phyloP scores from a whole-genome alignment of 2,888 invertebrate species.

The Leptinotarsa juncta region DNA sequence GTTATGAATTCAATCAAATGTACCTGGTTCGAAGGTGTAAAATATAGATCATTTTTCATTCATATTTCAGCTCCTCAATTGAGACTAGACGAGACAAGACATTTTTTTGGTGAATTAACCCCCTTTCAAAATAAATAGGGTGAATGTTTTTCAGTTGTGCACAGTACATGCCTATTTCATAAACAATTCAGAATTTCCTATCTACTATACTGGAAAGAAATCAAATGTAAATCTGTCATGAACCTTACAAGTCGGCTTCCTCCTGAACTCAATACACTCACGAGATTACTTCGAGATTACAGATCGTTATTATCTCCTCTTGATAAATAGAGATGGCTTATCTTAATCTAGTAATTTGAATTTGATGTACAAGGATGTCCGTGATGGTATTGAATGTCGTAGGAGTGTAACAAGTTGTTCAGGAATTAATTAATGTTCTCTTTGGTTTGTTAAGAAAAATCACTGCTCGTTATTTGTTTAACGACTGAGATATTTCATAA shows the following conservation, averaged over 20 bases:
- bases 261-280: not conserved
- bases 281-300: constrained; percentile 10
- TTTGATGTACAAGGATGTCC: not conserved
- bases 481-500: not conserved
- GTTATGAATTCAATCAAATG: too few relatives aligned
- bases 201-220: not conserved
- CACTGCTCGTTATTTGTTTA: not conserved
- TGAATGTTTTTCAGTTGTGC: too few relatives aligned
- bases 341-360: constrained; percentile 12
- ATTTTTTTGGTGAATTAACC: too few relatives aligned
- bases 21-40: too few relatives aligned
- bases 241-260: not conserved
- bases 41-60: too few relatives aligned
- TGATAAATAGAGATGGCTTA: constrained; percentile 11
- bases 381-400: constrained; percentile 10
- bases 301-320: constrained; percentile 1
- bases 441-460: not conserved
- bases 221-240: not conserved
- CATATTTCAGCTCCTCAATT: too few relatives aligned
- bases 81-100: too few relatives aligned
- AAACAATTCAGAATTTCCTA: not conserved
- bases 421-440: not conserved
- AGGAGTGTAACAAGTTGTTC: not conserved
- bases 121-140: too few relatives aligned
- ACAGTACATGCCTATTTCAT: too few relatives aligned